Base-by-base conservation (phyloP, 1,140 invertebrate species). In the Melitaea cinxia region DNA sequence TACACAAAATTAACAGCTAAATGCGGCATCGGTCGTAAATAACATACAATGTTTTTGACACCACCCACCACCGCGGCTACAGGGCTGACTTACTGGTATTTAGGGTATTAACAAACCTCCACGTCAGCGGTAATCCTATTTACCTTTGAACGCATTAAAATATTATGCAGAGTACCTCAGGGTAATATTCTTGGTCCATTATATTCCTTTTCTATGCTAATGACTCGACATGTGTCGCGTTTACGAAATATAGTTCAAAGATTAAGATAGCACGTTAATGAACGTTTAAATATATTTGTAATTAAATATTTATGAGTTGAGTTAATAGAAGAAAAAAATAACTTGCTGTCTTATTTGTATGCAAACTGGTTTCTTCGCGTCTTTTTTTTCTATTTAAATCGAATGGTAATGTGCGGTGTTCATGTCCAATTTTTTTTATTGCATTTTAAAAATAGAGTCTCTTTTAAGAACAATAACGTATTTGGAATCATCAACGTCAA, bases 81-180 rank as follows among this genome's bases (percentile, higher is more conserved):
- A 47, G 19, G 56, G 45, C 26, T 33, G 58, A 60, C 47, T 60
- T 52, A 17, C 58, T 60, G 42, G 45, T 35, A 24, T 47, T 60
- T 52, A 12, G 30, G 45, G 42, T 47, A 47, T 60, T 21, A 50
- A 60, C 47, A 50, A 60, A 21, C 33, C 1, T 49, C 19, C 47
- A 52, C 21, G 14, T 60, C 33, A 60, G 21, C 37, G 17, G 15
- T 37, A 35, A 60, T 50, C 47, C 58, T 59, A 49, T 59, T 52
- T 60, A 60, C 58, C 47, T 60, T 60, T 60, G 14, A 50, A 52
- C n/a, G 47, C n/a, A 50, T 50, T 60, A 52, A 60, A 60, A 45
- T 56, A 39, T 42, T 24, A 39, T n/a, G 35, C n/a, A 42, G 37
- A 10, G 5, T 39, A 39, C 54, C 23, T 26, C 12, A 21, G 23